Conservation (phyloP, 2,888 invertebrate genomes). For the Arge pagana region DNA sequence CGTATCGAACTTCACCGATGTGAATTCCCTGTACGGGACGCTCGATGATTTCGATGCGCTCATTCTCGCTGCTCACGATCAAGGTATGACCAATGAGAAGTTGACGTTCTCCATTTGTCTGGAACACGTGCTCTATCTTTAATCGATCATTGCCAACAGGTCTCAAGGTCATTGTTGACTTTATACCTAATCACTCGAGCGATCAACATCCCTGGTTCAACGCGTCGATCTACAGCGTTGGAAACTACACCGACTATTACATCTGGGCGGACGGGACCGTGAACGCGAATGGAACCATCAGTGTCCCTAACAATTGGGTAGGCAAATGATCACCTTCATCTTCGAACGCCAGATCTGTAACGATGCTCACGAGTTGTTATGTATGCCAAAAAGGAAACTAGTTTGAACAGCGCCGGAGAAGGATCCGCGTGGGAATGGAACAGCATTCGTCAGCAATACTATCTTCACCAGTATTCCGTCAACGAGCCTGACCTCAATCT, state of each 20-base stretch:
- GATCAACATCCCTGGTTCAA: slow-evolving; percentile 46
- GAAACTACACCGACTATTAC: slow-evolving; percentile 42
- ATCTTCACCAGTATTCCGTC: slow-evolving; percentile 77
- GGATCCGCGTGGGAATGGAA: slow-evolving; percentile 78
- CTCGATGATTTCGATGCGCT: slow-evolving; percentile 39
- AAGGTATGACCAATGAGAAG: too few species aligned
- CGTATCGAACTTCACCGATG: slow-evolving; percentile 37
- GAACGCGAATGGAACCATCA: slow-evolving; percentile 49
- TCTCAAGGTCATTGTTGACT: slow-evolving; percentile 47
- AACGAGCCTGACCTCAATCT: slow-evolving; percentile 84
- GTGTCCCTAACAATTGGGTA: slow-evolving; percentile 81
- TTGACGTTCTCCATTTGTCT: background rate
- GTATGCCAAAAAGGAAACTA: slow-evolving; percentile 61
- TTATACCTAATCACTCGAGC: slow-evolving; percentile 51
- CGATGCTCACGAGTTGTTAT: slow-evolving; percentile 38
- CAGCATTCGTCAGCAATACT: slow-evolving; percentile 69
- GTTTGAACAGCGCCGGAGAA: slow-evolving; percentile 59
- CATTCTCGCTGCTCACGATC: slow-evolving; percentile 37
- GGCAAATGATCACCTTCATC: slow-evolving; percentile 31
- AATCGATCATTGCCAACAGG: too few species aligned
- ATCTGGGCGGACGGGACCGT: slow-evolving; percentile 43
- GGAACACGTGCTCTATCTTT: too few species aligned
- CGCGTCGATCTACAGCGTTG: slow-evolving; percentile 30
- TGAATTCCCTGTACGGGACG: slow-evolving; percentile 41
- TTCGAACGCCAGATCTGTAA: slow-evolving; percentile 6